Evolutionary conservation across 2,888 invertebrate genomes (phyloP).

Genomic region (Alcis repandata): DNA sequence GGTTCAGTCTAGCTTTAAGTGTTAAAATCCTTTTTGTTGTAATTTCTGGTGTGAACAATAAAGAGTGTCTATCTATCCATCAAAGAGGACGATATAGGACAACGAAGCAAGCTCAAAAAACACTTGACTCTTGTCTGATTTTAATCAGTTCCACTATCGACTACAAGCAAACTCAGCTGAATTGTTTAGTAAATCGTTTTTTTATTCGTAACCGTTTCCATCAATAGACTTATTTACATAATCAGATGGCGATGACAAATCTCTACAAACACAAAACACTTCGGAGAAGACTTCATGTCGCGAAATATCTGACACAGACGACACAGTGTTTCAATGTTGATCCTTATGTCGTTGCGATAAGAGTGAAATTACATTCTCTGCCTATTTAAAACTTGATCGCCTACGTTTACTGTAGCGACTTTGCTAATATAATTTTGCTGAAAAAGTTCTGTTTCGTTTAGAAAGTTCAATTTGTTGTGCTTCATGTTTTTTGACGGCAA

Average conservation of each 20-base stretch:
- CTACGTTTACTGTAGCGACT: not conserved
- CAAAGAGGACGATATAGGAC: too few species aligned
- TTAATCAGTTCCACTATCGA: not conserved
- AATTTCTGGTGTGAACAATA: too few species aligned
- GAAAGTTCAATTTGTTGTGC: not conserved
- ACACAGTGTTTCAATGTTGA: constrained; percentile 15
- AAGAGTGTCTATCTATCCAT: too few species aligned
- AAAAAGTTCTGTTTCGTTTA: not conserved
- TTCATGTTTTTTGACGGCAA: not conserved
- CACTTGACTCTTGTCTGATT: not conserved
- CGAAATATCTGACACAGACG: constrained; percentile 17
- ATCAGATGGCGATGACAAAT: constrained; percentile 35
- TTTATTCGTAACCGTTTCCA: constrained; percentile 17
- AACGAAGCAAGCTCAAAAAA: not conserved
- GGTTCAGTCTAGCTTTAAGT: too few species aligned
- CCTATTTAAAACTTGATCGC: not conserved
- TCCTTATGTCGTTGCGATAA: not conserved
- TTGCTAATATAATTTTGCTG: not conserved
- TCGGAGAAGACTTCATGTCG: constrained; percentile 33
- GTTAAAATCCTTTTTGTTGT: too few species aligned
- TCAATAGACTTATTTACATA: constrained; percentile 21
- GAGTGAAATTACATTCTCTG: not conserved
- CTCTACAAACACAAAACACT: constrained; percentile 34
- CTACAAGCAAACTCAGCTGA: not conserved
- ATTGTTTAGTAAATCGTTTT: constrained; percentile 16